Evolutionary conservation across 1,140 invertebrate species (phyloP), one percentile per base, ranked within the genome.

Genomic region (Drosophila hydei): DNA sequence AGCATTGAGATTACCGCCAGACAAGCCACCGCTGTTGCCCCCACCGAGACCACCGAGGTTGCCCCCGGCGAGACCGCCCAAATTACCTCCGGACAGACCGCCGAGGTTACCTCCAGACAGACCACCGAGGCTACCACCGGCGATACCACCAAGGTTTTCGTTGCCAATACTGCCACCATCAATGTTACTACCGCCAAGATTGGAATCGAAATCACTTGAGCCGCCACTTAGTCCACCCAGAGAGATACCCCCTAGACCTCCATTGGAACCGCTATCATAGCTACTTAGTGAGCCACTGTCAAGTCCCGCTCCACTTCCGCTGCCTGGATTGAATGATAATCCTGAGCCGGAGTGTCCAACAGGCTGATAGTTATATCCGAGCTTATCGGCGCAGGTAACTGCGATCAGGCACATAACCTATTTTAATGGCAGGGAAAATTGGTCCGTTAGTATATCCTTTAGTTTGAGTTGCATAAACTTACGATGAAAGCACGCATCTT

Each of bases 331-430:
- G 3, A 89, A 87, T 0, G 89, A 90, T 19, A 90, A 51, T 38
- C 89, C 89, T 23, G 67, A 52, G 56, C 58, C 42, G 43, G 84
- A 83, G 51, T 90, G 89, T 18, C 54, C 80, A 12, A 79, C 84
- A 12, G 85, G 89, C 61, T 87, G 85, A 50, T 91, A 91, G 73
- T 91, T 91, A 67, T 91, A 91, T 63, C 89, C 89, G 36, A 89
- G 69, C 42, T 84, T 87, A n/a, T 89, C 89, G 63, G 89, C 89
- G 56, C 76, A 89, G 68, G 89, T 71, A 45, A 84, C 85, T 59
- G 89, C 89, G 27, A 89, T 59, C 7, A 91, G 47, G 70, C 89
- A 89, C 75, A 90, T 59, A 71, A 87, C 69, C 89, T 90, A 2
- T 23, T 8, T 19, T 30, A 1, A 8, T 4, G 6, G 12, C 12